A percentile compares a stretch with the other conserved stretches of the same genome.
These are phyloP conservation scores for Zosterops pallidus DNA, from an alignment of 2,113 vertebrate species.

Conservation along the genomic window DNA sequence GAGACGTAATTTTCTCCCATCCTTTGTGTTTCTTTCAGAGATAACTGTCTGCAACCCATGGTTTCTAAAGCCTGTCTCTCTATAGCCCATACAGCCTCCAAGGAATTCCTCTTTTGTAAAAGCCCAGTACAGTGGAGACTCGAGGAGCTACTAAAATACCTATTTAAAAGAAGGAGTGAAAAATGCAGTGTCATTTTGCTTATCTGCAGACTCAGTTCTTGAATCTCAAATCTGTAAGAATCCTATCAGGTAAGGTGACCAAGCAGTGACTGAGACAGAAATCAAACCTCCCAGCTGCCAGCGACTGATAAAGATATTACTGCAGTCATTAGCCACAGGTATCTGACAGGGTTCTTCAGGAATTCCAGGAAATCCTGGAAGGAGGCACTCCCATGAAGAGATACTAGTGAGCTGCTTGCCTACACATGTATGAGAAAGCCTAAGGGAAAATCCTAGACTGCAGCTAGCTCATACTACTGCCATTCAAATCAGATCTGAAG, in stretches of 20 bases:
- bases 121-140: not conserved
- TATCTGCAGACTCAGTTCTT: conserved; percentile 17
- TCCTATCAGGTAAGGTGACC: not conserved
- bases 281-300: conserved; percentile 18
- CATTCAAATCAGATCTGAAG: not conserved
- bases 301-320: conserved; percentile 1
- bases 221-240: not conserved
- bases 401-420: not conserved
- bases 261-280: not conserved
- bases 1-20: not conserved
- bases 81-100: not conserved
- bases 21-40: not conserved
- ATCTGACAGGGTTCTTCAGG: not conserved
- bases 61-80: not conserved
- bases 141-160: not conserved
- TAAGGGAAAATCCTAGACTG: conserved; percentile 1
- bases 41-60: not conserved
- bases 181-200: conserved; percentile 6
- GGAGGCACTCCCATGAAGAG: not conserved
- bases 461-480: not conserved
- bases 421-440: not conserved
- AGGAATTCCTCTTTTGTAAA: not conserved
- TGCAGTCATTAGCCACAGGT: not conserved
- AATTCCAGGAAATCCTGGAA: not conserved
- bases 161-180: not conserved